These are phyloP conservation scores for Pluvialis apricaria DNA, from an alignment of 2,113 vertebrate genomes.

Conservation along the genomic window DNA sequence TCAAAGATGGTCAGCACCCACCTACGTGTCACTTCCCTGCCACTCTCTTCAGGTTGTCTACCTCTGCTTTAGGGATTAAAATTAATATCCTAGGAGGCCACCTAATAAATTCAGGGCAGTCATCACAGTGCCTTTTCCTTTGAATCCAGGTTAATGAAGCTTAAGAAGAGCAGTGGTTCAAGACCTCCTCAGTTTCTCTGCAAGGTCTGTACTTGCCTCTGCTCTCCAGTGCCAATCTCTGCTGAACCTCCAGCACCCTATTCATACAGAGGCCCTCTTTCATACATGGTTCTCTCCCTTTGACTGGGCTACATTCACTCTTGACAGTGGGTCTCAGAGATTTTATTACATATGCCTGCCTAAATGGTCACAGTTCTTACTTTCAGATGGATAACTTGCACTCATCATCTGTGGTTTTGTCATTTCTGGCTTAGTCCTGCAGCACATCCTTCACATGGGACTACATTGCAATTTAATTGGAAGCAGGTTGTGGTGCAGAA, in stretches of 20 bases:
- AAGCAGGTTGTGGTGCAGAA: neutral
- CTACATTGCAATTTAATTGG: conserved; percentile 24
- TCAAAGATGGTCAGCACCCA: neutral
- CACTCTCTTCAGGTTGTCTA: neutral
- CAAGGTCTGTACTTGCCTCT: neutral
- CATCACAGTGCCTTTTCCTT: neutral
- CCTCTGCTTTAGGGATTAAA: neutral
- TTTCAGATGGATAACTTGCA: neutral
- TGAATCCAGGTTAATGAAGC: neutral
- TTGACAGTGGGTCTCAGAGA: neutral
- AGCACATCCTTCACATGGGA: neutral
- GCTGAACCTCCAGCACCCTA: neutral
- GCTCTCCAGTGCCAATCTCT: neutral
- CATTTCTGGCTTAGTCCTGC: neutral
- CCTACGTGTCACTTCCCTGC: neutral
- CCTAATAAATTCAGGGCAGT: neutral
- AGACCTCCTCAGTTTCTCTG: neutral
- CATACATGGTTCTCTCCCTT: neutral
- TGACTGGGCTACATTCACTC: neutral
- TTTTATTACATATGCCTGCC: neutral
- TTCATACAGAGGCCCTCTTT: neutral
- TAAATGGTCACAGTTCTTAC: neutral
- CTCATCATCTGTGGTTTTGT: neutral
- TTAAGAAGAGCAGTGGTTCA: neutral
- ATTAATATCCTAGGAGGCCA: neutral